Conservation (phyloP, 2,113 vertebrate species). For the Gopherus flavomarginatus region DNA sequence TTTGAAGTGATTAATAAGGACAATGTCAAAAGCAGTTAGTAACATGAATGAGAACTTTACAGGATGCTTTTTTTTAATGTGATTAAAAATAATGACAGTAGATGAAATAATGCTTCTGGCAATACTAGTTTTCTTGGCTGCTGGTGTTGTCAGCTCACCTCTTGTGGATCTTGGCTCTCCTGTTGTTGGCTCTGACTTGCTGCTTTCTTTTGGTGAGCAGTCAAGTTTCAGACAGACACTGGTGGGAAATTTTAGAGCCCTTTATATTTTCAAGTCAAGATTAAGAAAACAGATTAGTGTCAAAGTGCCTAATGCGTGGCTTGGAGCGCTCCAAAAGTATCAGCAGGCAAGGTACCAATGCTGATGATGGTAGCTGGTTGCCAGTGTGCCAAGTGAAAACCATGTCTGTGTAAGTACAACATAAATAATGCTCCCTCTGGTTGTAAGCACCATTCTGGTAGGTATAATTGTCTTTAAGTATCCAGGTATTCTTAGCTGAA, state of each 20-base stretch:
- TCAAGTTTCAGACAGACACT: slow-evolving; percentile 31
- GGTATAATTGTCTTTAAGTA: not conserved
- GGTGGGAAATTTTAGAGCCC: slow-evolving; percentile 1
- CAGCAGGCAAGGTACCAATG: not conserved
- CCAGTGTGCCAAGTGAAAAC: not conserved
- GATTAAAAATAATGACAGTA: slow-evolving; percentile 3
- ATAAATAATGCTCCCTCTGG: not conserved
- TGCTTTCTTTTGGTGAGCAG: slow-evolving; percentile 21
- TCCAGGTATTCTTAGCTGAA: not conserved
- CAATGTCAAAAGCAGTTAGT: slow-evolving; percentile 18
- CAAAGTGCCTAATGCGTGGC: not conserved
- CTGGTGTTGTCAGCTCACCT: slow-evolving; percentile 50
- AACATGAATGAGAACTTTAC: slow-evolving; percentile 38
- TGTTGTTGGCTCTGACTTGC: slow-evolving; percentile 7
- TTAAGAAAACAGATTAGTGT: not conserved
- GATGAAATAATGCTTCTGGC: slow-evolving; percentile 46
- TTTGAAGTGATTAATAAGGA: slow-evolving; percentile 26
- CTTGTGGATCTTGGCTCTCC: slow-evolving; percentile 43
- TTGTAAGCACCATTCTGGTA: not conserved
- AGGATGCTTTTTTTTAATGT: not conserved
- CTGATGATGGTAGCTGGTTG: not conserved
- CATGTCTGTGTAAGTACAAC: not conserved
- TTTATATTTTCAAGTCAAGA: not conserved
- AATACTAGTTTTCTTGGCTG: slow-evolving; percentile 35
- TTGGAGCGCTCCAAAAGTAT: not conserved